Evolutionary conservation across 2,113 vertebrate species (phyloP), one percentile per base, ranked within the genome.

Genomic region (Chlorodrepanis virens): DNA sequence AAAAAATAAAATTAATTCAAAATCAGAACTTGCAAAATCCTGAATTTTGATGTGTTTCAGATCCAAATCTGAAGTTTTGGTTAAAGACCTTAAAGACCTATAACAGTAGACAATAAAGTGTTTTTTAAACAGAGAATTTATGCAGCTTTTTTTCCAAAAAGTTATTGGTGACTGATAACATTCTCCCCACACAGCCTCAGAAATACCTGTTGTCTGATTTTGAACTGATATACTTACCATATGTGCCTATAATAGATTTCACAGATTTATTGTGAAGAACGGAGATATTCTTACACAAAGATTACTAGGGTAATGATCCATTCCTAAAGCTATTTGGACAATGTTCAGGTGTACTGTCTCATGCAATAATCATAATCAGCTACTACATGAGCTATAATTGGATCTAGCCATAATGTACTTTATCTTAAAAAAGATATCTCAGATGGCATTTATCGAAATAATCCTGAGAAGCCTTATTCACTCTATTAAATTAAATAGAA

Each of bases 21-120:
- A 54, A 74, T 23, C 1, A 1, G 5, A n/a, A 16, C 5, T 12
- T 74, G 4, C 4, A 72, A 64, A 37, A 1, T 8, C 5, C 5
- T 6, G 1, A 11, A 37, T 80, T 63, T 84, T 42, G 21, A 25
- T 31, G 25, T 27, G 4, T 54, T 69, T 65, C 23, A 68, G 12
- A 29, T 77, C 14, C 6, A 63, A 81, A 72, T 12, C 24, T n/a
- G 23, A 53, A n/a, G 5, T 15, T 49, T 77, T 69, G 64, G 6
- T 57, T 78, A 37, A 47, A 77, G 9, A 60, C 0, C 3, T 57
- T 74, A 37, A 47, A 72, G 9, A 64, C 0, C 5, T 78, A 8
- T n/a, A 74, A 44, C 5, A 69, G 37, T 37, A 37, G 91, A 81
- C 3, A 83, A 39, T 18, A 24, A 35, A 22, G 0, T 28, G 7